These are phyloP conservation scores for Hedya salicella DNA, from an alignment of 2,888 invertebrate species.

Conservation along the genomic window DNA sequence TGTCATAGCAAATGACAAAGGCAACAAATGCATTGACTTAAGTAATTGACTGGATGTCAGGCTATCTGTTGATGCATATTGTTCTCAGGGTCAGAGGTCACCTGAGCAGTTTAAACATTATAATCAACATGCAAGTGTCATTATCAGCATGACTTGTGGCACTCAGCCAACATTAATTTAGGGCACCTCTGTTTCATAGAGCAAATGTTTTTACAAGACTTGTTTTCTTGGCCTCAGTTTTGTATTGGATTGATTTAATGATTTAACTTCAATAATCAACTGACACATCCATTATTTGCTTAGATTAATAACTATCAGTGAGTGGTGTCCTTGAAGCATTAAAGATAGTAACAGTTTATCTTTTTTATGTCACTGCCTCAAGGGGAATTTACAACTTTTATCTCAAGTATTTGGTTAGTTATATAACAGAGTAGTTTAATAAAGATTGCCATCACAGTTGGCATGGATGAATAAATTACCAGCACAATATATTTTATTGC, in stretches of 20 bases:
- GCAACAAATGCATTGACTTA: constrained; percentile 15
- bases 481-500: too few relatives aligned
- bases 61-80: constrained; percentile 17
- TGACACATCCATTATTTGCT: constrained; percentile 20
- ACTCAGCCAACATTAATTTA: constrained; percentile 47
- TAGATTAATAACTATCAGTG: constrained; percentile 35
- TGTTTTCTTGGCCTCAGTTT: constrained; percentile 14
- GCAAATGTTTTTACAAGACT: constrained; percentile 15
- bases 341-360: constrained; percentile 35
- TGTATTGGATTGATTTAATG: constrained; percentile 2
- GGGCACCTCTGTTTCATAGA: constrained; percentile 29
- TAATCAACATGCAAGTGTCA: constrained; percentile 22
- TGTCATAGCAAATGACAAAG: neutral
- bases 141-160: constrained; percentile 45
- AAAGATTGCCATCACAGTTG: neutral
- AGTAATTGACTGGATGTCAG: constrained; percentile 16
- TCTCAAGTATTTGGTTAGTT: constrained; percentile 42
- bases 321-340: constrained; percentile 28
- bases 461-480: too few relatives aligned
- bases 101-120: constrained; percentile 16
- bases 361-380: constrained; percentile 22
- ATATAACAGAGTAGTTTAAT: constrained; percentile 14
- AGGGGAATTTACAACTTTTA: constrained; percentile 13
- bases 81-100: constrained; percentile 39
- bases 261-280: constrained; percentile 1